Evolutionary conservation across 1,140 invertebrate species (phyloP), one percentile per base, ranked within the genome.

Genomic region (Pentalonia nigronervosa): DNA sequence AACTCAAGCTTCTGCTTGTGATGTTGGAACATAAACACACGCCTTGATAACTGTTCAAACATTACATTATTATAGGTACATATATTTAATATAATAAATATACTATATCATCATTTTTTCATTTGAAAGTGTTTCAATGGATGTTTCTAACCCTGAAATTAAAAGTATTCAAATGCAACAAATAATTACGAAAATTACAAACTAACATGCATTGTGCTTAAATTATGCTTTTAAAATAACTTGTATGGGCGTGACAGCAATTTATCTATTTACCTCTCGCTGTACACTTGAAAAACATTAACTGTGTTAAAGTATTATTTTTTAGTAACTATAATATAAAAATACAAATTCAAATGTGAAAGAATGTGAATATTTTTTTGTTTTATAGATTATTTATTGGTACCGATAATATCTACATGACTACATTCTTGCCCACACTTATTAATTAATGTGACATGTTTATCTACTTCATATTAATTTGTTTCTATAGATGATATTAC

Each of bases 141-240:
- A 48, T 30, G 20, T 50, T 47, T 87, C 17, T 88, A 90, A 60
- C 53, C 21, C 53, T 60, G 36, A 56, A 90, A 60, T 41, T 90
- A 48, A 47, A 90, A 90, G 88, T 56, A 60, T 60, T 90, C 34
- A 56, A 90, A 60, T 41, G 34, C 36, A 30, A 60, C 88, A 56
- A 89, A 60, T 76, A 76, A 76, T 90, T 60, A 90, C 30, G 88
- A 60, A 90, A 90, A 90, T 90, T 56, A 90, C 50, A 56, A 41
- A 53, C 48, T 36, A 36, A 17, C 36, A 23, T 30, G 30, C 36
- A 90, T 90, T 90, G 50, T 90, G 36, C 53, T 36, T 45, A 60
- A 90, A 90, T 89, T 89, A 56, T 56, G 48, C 48, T 53, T 89
- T 89, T 89, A 20, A 53, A 89, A 89, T 56, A 53, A 90, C 34